Percentiles rank a stretch among this genome's conserved stretches.
Evolutionary conservation across 2,797 vertebrate species (phyloP).

Genomic region (Sebastes melanostomus): DNA sequence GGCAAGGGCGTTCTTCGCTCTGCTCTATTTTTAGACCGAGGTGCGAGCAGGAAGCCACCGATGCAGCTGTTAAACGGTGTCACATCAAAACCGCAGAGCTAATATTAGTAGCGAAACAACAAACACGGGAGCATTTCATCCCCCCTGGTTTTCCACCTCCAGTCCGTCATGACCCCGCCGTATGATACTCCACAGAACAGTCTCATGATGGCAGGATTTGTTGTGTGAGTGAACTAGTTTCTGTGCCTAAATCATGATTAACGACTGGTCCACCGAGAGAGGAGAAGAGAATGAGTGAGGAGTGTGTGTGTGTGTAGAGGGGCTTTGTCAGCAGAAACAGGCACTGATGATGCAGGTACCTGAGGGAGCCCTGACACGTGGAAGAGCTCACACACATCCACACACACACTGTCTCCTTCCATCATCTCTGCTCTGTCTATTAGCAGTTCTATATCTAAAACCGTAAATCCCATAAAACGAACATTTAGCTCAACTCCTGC

Average conservation of each 20-base stretch:
- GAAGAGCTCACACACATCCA: conserved; percentile 24
- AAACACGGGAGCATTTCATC: not conserved
- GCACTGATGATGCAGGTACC: conserved; percentile 57
- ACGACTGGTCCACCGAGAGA: conserved; percentile 17
- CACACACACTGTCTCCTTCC: conserved; percentile 19
- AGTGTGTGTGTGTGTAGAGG: conserved; percentile 13
- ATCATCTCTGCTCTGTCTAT: conserved; percentile 21
- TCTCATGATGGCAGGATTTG: conserved; percentile 3
- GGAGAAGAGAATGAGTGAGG: conserved; percentile 36
- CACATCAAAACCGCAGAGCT: conserved; percentile 17
- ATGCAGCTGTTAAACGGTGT: conserved; percentile 41
- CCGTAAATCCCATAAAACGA: conserved; percentile 35
- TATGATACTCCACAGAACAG: conserved; percentile 4
- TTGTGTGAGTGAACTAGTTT: conserved; percentile 35
- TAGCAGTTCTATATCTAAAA: conserved; percentile 10
- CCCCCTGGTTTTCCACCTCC: not conserved
- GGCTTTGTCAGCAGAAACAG: conserved; percentile 63
- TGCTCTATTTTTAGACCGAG: conserved; percentile 60
- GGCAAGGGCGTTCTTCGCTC: conserved; percentile 19
- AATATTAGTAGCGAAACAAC: conserved; percentile 16
- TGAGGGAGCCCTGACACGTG: conserved; percentile 49
- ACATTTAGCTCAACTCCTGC: conserved; percentile 24
- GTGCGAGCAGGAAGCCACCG: conserved; percentile 50
- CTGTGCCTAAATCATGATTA: conserved; percentile 47
- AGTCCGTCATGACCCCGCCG: not conserved